phyloP scores from a whole-genome alignment of 2,888 invertebrate species.

The Torymus aiolomorphi region DNA sequence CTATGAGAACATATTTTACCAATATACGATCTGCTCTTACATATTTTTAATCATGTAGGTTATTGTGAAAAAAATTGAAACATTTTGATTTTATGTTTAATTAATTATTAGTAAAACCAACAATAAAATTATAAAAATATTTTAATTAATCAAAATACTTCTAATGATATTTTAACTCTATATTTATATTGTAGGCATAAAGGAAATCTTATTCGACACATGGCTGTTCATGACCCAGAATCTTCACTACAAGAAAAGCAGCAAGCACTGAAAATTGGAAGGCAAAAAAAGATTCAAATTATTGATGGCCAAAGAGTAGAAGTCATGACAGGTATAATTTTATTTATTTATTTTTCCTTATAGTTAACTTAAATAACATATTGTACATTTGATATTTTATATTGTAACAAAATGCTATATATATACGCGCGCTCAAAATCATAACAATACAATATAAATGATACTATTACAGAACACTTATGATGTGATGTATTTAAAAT shows the following conservation, averaged over 20 bases:
- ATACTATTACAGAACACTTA: slow-evolving; percentile 63
- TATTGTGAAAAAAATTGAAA: no score
- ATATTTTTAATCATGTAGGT: not conserved
- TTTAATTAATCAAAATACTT: no score
- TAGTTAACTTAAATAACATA: no score
- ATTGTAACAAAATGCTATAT: not conserved
- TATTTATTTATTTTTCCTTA: not conserved
- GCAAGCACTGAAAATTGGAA: slow-evolving; percentile 85
- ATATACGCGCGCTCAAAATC: not conserved
- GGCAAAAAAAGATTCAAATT: slow-evolving; percentile 86
- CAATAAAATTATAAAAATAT: no score
- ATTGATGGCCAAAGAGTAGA: slow-evolving; percentile 77
- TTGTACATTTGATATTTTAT: slow-evolving; percentile 11
- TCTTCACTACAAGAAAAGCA: slow-evolving; percentile 85
- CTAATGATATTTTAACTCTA: not conserved
- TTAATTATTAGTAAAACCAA: no score
- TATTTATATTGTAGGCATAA: slow-evolving; percentile 80
- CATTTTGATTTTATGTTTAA: no score
- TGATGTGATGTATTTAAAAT: slow-evolving; percentile 68
- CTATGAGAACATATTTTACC: no score
- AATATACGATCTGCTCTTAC: not conserved
- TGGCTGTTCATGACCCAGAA: slow-evolving; percentile 93
- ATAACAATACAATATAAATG: slow-evolving; percentile 13
- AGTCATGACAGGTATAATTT: slow-evolving; percentile 72
- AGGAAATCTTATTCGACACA: slow-evolving; percentile 93